Percentiles rank a stretch among this genome's conserved stretches.
Evolutionary conservation across 2,888 invertebrate species (phyloP).

Genomic region (Eremobia ochroleuca): DNA sequence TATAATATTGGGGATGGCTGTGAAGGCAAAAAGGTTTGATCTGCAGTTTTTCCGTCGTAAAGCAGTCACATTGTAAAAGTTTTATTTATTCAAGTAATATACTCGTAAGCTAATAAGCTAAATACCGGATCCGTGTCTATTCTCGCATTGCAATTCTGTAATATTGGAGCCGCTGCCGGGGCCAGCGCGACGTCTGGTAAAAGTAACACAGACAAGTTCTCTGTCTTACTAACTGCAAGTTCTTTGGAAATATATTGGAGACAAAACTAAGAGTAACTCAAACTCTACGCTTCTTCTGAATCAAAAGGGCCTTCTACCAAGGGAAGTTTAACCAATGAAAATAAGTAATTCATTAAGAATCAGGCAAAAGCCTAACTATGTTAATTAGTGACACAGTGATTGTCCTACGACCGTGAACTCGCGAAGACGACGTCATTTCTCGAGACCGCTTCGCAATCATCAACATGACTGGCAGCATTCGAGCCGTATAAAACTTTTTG

Average conservation of each 20-base stretch:
- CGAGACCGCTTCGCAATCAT: conserved; percentile 29
- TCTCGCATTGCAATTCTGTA: conserved; percentile 6
- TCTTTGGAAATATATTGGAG: neutral
- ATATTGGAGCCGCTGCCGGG: too few relatives aligned
- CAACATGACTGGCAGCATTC: conserved; percentile 47
- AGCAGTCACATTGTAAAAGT: neutral
- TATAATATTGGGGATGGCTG: neutral
- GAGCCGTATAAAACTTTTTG: conserved; percentile 19
- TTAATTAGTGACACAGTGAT: conserved; percentile 48
- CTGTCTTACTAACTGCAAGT: neutral
- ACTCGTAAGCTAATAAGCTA: neutral
- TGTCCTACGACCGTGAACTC: conserved; percentile 47
- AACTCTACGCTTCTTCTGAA: conserved; percentile 2
- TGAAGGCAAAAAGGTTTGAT: neutral
- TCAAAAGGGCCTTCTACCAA: neutral
- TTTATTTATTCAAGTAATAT: conserved; percentile 9
- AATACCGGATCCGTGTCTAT: neutral
- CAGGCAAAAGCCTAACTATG: neutral
- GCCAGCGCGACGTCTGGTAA: neutral
- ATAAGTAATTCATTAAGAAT: conserved; percentile 10
- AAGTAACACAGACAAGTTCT: conserved; percentile 1
- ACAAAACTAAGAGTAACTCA: neutral
- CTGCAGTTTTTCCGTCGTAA: neutral
- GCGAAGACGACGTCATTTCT: conserved; percentile 31
- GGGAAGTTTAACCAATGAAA: neutral